Evolutionary conservation across 2,113 vertebrate species (phyloP).

Genomic region (Dicrurus megarhynchus): DNA sequence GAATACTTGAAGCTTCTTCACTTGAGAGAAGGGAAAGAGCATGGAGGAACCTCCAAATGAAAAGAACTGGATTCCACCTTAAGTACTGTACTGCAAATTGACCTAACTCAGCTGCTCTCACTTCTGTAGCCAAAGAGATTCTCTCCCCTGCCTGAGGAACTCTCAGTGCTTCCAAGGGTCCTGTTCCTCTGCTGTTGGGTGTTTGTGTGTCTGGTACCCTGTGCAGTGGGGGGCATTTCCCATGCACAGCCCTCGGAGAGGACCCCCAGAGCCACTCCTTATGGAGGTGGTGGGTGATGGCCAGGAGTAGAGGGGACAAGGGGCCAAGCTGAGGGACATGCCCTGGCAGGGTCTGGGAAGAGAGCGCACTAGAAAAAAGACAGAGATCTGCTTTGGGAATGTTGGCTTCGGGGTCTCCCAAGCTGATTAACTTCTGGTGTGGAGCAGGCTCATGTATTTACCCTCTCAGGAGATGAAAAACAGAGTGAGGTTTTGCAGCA

Average conservation of each 20-base stretch:
- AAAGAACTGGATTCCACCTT: not conserved
- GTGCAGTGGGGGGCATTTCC: not conserved
- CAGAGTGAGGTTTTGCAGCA: conserved; percentile 55
- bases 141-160: not conserved
- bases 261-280: rapidly evolving
- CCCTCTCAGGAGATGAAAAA: conserved; percentile 47
- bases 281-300: not conserved
- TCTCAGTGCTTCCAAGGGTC: not conserved
- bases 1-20: not conserved
- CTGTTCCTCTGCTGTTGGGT: not conserved
- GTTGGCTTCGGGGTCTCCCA: not conserved
- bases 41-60: not conserved
- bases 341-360: not conserved
- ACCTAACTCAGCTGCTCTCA: not conserved
- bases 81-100: not conserved
- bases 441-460: conserved; percentile 12
- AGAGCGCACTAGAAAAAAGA: not conserved
- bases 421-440: not conserved
- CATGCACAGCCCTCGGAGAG: rapidly evolving
- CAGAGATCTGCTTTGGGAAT: not conserved
- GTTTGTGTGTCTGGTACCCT: not conserved
- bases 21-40: not conserved
- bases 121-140: not conserved
- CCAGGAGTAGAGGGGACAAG: no score
- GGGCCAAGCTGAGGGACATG: not conserved